Base-by-base conservation (phyloP, 2,113 vertebrate species). In the Alethe diademata region DNA sequence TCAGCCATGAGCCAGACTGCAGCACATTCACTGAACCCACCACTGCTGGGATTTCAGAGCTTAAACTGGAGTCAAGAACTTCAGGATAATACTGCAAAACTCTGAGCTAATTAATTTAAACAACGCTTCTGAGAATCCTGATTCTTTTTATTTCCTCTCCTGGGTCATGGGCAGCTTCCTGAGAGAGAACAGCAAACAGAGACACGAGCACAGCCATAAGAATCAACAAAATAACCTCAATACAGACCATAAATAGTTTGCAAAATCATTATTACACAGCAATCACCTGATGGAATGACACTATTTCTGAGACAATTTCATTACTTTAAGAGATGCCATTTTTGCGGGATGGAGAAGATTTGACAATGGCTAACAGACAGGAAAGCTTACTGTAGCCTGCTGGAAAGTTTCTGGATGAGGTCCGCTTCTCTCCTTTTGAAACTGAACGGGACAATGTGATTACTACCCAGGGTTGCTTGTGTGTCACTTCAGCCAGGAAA, bases 361-460 rank as follows among this genome's bases (percentile, higher is more conserved):
- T 95, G 82, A 75, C 79, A 93, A 96, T 42, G 91, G 96, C 96
- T 94, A 81, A 95, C 90, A 92, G 94, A 94, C 64, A 95, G 84
- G 93, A 95, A 84, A 88, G 92, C 91, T 96, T 97, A 96, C 86
- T 97, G 81, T 82, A 97, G 94, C 85, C 92, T 97, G 89, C 67
- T 92, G 74, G 84, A 71, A 73, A 94, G 92, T 95, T 96, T 96
- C 81, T 82, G 93, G 93, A 95, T 85, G 93, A 97, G 87, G 83
- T 95, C 89, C 53, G 33, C 95, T 95, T 93, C 92, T 95, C 96
- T 95, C 89, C 95, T 97, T 97, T 96, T 93, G 88, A 92, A 97
- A 95, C 67, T 92, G 78, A 97, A 95, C 19, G 78, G 94, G 83
- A 93, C 76, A 97, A 93, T 79, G 78, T 85, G 94, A 96, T 81